Percentiles rank a stretch among this genome's conserved stretches.
phyloP scores from a whole-genome alignment of 2,797 vertebrate species.

The Poecilia velifera region DNA sequence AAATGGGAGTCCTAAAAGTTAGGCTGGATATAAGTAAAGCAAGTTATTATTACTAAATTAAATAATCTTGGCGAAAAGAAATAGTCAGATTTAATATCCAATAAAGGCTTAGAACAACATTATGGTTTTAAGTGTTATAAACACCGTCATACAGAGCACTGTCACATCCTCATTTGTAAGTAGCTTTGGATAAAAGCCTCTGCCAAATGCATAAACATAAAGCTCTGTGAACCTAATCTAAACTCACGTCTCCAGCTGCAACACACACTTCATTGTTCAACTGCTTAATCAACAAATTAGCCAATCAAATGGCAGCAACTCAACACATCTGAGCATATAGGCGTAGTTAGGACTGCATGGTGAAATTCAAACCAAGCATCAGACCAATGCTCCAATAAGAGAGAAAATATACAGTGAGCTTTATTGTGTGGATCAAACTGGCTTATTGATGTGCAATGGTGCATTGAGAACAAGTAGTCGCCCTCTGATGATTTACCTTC shows the following conservation, averaged over 20 bases:
- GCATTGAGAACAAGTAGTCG: background rate
- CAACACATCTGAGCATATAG: background rate
- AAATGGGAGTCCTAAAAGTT: background rate
- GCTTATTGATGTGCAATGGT: background rate
- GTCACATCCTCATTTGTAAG: background rate
- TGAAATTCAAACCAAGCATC: background rate
- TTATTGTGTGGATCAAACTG: background rate
- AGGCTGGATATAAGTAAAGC: background rate
- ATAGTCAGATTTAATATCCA: background rate
- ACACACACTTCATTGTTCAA: background rate
- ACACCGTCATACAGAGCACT: background rate
- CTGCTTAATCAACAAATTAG: background rate
- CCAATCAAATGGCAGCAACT: background rate
- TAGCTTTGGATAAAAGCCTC: background rate
- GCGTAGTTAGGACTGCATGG: background rate
- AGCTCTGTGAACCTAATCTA: background rate
- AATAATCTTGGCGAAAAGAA: background rate
- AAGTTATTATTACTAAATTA: background rate
- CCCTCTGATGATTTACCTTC: slow-evolving; percentile 37
- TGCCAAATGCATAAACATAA: background rate
- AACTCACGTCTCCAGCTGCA: background rate
- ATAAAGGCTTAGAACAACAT: background rate
- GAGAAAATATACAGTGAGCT: background rate
- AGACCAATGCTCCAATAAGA: background rate
- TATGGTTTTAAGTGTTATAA: too few species aligned